Evolutionary conservation across 2,113 vertebrate genomes (phyloP).

Genomic region (Bos indicus): DNA sequence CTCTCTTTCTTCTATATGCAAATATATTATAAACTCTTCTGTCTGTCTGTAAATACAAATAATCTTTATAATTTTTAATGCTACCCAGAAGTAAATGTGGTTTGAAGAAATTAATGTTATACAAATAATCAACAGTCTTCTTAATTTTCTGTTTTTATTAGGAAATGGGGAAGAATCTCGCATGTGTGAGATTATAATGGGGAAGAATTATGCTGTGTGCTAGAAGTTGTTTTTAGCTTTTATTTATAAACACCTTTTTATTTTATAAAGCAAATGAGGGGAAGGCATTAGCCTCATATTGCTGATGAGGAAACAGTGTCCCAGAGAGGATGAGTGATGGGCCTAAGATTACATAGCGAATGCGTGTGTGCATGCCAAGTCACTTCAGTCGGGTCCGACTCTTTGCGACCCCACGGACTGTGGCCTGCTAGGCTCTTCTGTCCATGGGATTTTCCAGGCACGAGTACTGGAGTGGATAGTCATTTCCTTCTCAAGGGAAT

Average conservation of each 20-base stretch:
- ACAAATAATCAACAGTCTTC: not conserved
- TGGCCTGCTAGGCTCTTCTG: not conserved
- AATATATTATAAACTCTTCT: not conserved
- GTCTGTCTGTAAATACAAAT: not conserved
- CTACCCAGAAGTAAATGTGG: not conserved
- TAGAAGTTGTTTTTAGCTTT: not conserved
- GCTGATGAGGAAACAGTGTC: not conserved
- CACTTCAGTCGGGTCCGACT: not conserved
- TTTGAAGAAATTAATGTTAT: not conserved
- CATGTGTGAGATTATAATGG: no score
- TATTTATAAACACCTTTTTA: not conserved
- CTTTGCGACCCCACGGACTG: not conserved
- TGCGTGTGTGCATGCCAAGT: not conserved
- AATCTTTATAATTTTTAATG: constrained; percentile 11
- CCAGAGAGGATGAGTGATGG: not conserved
- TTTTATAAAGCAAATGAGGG: not conserved
- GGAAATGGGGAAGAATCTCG: not conserved
- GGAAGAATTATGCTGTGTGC: not conserved
- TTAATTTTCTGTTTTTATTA: not conserved
- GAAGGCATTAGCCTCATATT: not conserved
- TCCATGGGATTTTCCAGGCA: not conserved
- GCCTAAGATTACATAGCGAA: not conserved
- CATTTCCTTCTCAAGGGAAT: not conserved
- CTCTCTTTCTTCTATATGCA: not conserved
- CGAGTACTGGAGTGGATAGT: not conserved